Evolutionary conservation across 2,797 vertebrate genomes (phyloP).

Genomic region (Pogonophryne albipinna): DNA sequence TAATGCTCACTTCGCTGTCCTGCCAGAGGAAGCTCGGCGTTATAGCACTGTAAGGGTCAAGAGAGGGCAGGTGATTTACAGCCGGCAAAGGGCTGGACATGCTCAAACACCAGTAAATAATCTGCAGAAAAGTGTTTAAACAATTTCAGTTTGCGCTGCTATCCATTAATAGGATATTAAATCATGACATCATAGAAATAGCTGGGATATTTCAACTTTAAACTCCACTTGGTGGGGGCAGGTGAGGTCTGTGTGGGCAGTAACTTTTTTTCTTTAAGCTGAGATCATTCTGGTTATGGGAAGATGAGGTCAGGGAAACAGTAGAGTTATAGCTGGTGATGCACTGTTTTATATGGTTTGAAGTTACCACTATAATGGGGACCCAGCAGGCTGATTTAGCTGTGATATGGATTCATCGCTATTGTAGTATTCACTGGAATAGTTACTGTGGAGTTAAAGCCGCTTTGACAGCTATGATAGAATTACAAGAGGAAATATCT

Average conservation of each 20-base stretch:
- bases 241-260: constrained; percentile 48
- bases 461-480: neutral
- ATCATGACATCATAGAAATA: constrained; percentile 82
- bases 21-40: constrained; percentile 53
- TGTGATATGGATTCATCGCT: constrained; percentile 18
- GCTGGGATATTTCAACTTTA: constrained; percentile 67
- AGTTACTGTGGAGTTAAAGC: constrained; percentile 17
- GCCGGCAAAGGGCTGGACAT: constrained; percentile 54
- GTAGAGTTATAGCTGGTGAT: constrained; percentile 57
- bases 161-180: constrained; percentile 78
- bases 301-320: constrained; percentile 63
- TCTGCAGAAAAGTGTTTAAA: constrained; percentile 61
- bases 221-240: constrained; percentile 49
- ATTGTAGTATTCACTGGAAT: neutral
- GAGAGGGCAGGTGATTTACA: constrained; percentile 72
- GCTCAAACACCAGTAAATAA: constrained; percentile 75
- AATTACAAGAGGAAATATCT: constrained; percentile 13
- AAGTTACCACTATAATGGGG: constrained; percentile 37
- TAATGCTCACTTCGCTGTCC: constrained; percentile 55
- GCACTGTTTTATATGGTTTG: constrained; percentile 42
- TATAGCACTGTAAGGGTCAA: constrained; percentile 61
- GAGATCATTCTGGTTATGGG: constrained; percentile 62
- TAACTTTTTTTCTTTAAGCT: constrained; percentile 55
- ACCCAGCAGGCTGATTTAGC: constrained; percentile 13
- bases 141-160: constrained; percentile 57